Conservation (phyloP, 2,113 vertebrate species). For the Paramisgurnus dabryanus region DNA sequence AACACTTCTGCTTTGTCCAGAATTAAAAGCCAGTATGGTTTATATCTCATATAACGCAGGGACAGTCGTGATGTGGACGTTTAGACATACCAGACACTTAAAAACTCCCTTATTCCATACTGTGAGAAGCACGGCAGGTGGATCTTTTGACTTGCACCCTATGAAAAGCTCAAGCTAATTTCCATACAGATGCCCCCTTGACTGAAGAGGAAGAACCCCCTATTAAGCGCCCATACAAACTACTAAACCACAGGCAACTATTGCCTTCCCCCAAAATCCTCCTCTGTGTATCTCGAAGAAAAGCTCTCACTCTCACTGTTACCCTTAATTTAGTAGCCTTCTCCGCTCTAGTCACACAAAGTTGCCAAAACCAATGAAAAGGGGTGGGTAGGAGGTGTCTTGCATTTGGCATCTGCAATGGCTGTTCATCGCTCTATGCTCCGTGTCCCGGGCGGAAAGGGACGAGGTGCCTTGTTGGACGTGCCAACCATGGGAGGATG, state of each 20-base stretch:
- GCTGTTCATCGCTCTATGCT: conserved; percentile 62
- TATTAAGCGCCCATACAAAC: conserved; percentile 27
- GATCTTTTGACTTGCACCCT: conserved; percentile 77
- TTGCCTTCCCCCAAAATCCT: neutral
- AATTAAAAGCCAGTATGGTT: conserved; percentile 72
- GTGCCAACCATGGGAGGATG: conserved; percentile 20
- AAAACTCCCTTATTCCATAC: conserved; percentile 26
- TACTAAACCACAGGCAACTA: conserved; percentile 28
- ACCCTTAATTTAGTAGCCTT: conserved; percentile 50
- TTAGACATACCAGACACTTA: conserved; percentile 37
- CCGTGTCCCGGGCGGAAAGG: conserved; percentile 51
- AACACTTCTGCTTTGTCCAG: conserved; percentile 57
- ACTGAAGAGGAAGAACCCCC: conserved; percentile 62
- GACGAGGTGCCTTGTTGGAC: conserved; percentile 68
- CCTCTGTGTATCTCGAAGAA: neutral
- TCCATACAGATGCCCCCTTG: conserved; percentile 80
- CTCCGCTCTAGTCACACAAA: conserved; percentile 51
- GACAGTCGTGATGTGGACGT: conserved; percentile 29
- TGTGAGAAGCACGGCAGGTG: conserved; percentile 73
- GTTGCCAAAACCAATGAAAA: conserved; percentile 55
- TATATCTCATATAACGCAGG: conserved; percentile 66
- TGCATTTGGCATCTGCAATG: conserved; percentile 69
- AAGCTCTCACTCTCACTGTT: conserved; percentile 40
- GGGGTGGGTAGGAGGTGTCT: conserved; percentile 46
- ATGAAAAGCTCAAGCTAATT: conserved; percentile 76